A percentile compares a stretch with the other conserved stretches of the same genome.
phyloP scores from a whole-genome alignment of 2,113 vertebrate species.

The Apus apus region DNA sequence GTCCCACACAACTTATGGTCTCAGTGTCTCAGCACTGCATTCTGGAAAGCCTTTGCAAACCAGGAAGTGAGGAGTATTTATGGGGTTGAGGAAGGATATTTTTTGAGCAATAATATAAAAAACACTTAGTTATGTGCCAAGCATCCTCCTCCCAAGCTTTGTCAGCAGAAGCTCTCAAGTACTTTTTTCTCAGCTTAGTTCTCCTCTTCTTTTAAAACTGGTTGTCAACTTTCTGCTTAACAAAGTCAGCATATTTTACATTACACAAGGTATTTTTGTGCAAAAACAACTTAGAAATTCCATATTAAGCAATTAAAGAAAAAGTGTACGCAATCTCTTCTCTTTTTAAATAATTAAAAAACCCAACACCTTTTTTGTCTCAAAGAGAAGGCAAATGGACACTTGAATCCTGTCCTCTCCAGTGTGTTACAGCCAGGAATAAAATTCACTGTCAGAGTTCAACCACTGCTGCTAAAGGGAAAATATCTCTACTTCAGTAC shows the following conservation, averaged over 20 bases:
- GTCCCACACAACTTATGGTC: constrained; percentile 61
- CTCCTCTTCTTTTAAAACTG: constrained; percentile 13
- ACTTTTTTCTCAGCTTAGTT: constrained; percentile 18
- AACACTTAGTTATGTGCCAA: constrained; percentile 34
- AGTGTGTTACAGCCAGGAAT: background rate
- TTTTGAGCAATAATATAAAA: constrained; percentile 44
- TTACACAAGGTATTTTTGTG: background rate
- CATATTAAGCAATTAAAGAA: background rate
- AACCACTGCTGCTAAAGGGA: background rate
- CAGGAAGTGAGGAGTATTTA: constrained; percentile 53
- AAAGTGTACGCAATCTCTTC: background rate
- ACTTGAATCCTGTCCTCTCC: background rate
- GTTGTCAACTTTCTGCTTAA: background rate
- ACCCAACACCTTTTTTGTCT: background rate
- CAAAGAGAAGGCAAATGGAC: background rate
- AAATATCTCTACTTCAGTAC: background rate
- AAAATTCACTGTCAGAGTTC: background rate
- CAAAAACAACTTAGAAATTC: background rate
- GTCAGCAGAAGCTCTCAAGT: constrained; percentile 30
- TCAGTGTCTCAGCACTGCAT: constrained; percentile 1
- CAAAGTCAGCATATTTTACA: background rate
- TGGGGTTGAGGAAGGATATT: constrained; percentile 22
- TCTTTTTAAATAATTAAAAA: background rate
- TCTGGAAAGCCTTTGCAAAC: constrained; percentile 57
- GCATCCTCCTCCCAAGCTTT: constrained; percentile 25